Evolutionary conservation across 2,797 vertebrate genomes (phyloP).

Genomic region (Orestias chungarensis): DNA sequence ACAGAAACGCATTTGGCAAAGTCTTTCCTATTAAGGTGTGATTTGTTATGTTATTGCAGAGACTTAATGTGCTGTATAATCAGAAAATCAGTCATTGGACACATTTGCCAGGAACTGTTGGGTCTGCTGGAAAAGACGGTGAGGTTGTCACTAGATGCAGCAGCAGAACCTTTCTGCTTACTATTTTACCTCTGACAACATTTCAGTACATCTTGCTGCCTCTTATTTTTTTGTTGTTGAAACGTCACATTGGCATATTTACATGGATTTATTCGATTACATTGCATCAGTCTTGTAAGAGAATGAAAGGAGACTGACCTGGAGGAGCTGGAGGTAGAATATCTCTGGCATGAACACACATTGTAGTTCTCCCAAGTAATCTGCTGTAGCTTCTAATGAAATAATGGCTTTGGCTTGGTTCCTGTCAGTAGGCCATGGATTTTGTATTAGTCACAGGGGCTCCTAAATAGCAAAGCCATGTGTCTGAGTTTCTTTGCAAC

Average conservation of each 20-base stretch:
- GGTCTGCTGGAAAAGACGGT: conserved; percentile 37
- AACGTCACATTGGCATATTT: conserved; percentile 46
- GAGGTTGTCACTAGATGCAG: conserved; percentile 17
- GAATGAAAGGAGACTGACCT: conserved; percentile 55
- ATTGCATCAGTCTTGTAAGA: conserved; percentile 51
- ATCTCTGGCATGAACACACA: conserved; percentile 45
- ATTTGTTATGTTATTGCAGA: conserved; percentile 75
- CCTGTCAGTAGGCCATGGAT: conserved; percentile 72
- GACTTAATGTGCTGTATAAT: conserved; percentile 78
- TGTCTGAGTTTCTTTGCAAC: conserved; percentile 41
- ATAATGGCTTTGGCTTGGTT: conserved; percentile 60
- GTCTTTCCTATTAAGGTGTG: conserved; percentile 58
- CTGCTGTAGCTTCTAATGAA: conserved; percentile 67
- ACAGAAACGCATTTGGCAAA: conserved; percentile 62
- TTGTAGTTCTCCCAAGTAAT: conserved; percentile 55
- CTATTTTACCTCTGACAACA: conserved; percentile 52
- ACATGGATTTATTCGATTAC: conserved; percentile 64
- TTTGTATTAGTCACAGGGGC: conserved; percentile 67
- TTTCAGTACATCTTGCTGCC: conserved; percentile 29
- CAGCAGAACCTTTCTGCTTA: conserved; percentile 16
- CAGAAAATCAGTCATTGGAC: conserved; percentile 66
- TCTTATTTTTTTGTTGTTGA: conserved; percentile 39
- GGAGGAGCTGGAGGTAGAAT: conserved; percentile 56
- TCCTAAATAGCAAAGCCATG: conserved; percentile 39
- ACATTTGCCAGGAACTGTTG: conserved; percentile 60